A percentile compares a stretch with the other conserved stretches of the same genome.
These are phyloP conservation scores for Lasiurus borealis DNA, from an alignment of 2,113 vertebrate species.

Conservation along the genomic window DNA sequence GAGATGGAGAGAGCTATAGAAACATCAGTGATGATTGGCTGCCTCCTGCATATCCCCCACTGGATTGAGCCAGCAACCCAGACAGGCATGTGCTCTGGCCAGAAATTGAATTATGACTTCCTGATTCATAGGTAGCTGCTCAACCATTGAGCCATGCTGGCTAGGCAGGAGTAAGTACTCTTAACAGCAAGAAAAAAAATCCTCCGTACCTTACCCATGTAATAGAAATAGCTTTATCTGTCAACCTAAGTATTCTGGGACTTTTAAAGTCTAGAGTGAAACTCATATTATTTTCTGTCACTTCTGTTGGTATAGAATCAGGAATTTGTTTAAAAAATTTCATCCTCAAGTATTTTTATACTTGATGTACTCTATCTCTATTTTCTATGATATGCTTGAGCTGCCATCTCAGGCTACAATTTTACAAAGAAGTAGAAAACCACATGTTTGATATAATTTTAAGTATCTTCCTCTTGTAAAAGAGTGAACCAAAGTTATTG, in stretches of 20 bases:
- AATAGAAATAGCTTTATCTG: neutral
- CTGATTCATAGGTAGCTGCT: no score
- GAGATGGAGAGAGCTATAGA: no score
- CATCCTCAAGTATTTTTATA: slow-evolving; percentile 37
- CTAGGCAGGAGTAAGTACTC: neutral
- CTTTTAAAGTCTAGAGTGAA: neutral
- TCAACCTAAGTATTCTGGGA: neutral
- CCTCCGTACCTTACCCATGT: neutral
- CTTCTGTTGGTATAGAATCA: neutral
- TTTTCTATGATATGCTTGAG: neutral
- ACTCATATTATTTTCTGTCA: neutral
- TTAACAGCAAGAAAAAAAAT: neutral
- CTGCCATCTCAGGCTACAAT: neutral
- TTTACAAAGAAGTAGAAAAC: slow-evolving; percentile 29
- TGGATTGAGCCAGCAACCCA: no score
- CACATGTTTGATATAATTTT: neutral
- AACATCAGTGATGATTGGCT: no score
- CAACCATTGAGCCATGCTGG: no score
- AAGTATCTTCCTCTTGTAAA: slow-evolving; percentile 1
- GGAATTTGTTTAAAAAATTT: neutral
- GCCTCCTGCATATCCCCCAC: no score
- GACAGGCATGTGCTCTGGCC: no score
- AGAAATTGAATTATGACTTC: no score
- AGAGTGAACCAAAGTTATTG: neutral
- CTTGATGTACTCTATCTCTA: neutral